These are phyloP conservation scores for Rhabdornis inornatus DNA, from an alignment of 2,113 vertebrate species.

Conservation along the genomic window DNA sequence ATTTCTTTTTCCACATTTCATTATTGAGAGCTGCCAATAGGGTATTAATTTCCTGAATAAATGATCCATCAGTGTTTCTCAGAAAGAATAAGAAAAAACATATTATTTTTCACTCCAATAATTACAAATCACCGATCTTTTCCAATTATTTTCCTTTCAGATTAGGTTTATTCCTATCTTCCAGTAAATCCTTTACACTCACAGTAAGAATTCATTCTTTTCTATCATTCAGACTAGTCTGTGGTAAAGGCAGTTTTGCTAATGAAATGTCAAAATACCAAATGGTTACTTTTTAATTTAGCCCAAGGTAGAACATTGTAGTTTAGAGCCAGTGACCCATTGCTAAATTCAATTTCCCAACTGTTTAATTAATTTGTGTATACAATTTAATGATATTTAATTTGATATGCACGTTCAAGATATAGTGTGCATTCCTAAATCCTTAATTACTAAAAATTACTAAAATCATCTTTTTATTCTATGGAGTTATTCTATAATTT, in stretches of 20 bases:
- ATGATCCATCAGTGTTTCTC: neutral
- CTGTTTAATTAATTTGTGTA: constrained; percentile 68
- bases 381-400: constrained; percentile 68
- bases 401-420: constrained; percentile 43
- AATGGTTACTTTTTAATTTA: constrained; percentile 66
- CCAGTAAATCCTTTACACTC: neutral
- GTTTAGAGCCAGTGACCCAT: constrained; percentile 65
- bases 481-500: neutral
- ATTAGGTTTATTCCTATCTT: neutral
- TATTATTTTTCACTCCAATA: neutral
- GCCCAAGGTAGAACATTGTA: constrained; percentile 48
- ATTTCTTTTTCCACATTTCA: neutral
- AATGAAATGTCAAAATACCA: constrained; percentile 56
- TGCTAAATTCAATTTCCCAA: constrained; percentile 67
- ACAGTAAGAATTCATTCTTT: neutral
- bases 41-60: neutral
- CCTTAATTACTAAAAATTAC: constrained; percentile 31
- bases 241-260: constrained; percentile 26
- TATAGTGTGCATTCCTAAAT: constrained; percentile 5
- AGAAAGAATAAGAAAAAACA: neutral
- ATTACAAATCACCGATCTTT: neutral
- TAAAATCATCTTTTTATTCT: neutral
- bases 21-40: neutral
- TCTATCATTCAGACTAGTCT: neutral
- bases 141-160: neutral